Conservation (phyloP, 2,888 invertebrate genomes). For the Halictus quadricinctus region DNA sequence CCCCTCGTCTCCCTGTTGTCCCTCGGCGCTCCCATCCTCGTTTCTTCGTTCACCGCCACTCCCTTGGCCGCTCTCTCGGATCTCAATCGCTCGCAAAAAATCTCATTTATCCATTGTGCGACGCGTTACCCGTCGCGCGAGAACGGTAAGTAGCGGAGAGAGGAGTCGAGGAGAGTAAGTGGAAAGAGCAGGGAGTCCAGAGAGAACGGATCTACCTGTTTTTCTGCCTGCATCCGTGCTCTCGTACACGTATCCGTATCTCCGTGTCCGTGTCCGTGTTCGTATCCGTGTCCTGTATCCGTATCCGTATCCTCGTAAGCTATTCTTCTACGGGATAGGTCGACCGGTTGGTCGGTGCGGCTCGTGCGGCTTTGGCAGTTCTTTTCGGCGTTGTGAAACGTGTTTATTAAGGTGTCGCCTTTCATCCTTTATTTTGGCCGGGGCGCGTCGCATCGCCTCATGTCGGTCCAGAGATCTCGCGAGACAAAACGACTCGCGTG, state of each 20-base stretch:
- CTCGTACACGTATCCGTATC: constrained; percentile 17
- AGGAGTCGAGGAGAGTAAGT: constrained; percentile 22
- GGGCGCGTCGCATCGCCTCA: constrained; percentile 38
- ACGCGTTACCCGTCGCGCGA: constrained; percentile 68
- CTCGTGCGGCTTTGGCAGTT: constrained; percentile 76
- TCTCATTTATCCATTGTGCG: constrained; percentile 81
- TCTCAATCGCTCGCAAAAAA: constrained; percentile 81
- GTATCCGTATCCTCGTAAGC: constrained; percentile 3
- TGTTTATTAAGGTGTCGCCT: constrained; percentile 73
- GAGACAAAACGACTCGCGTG: constrained; percentile 45
- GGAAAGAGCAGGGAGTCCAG: constrained; percentile 8
- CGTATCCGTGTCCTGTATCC: not conserved
- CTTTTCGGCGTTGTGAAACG: constrained; percentile 67
- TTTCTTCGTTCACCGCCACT: constrained; percentile 49
- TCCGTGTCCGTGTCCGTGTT: not conserved
- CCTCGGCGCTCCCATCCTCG: constrained; percentile 49
- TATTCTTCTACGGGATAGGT: constrained; percentile 37
- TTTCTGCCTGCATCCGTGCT: not conserved
- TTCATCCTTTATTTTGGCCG: constrained; percentile 39
- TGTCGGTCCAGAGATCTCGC: constrained; percentile 45
- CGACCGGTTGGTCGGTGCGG: constrained; percentile 50
- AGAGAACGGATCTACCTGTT: constrained; percentile 45
- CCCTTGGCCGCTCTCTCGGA: constrained; percentile 71
- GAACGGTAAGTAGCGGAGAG: constrained; percentile 39
- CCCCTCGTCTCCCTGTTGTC: constrained; percentile 58